phyloP scores from a whole-genome alignment of 2,113 vertebrate genomes.

The Eidolon helvum region DNA sequence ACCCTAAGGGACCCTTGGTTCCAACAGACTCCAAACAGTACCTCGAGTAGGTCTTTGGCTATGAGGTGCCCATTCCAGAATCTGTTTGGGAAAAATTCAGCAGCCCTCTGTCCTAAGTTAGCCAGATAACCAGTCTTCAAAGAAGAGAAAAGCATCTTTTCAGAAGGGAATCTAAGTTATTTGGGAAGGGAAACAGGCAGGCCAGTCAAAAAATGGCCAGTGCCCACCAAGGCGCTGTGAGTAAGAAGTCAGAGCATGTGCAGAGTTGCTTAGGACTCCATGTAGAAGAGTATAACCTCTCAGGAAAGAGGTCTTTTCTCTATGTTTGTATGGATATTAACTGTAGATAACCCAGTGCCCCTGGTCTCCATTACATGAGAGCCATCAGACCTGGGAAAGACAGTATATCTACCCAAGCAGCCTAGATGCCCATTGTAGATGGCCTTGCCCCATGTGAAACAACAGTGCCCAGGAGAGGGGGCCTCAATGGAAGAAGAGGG shows the following conservation, averaged over 20 bases:
- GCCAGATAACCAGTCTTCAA: neutral
- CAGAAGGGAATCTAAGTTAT: neutral
- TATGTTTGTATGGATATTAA: neutral
- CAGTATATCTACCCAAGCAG: neutral
- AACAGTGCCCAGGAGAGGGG: neutral
- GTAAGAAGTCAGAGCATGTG: neutral
- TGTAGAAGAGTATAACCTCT: neutral
- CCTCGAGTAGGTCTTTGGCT: neutral
- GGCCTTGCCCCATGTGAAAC: neutral
- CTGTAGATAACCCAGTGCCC: neutral
- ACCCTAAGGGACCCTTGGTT: neutral
- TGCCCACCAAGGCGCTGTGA: too few relatives aligned
- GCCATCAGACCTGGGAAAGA: neutral
- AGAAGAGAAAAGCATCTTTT: neutral
- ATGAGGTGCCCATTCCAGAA: neutral
- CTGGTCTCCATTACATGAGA: neutral
- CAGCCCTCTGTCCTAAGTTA: neutral
- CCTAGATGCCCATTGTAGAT: neutral
- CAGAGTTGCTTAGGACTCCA: neutral
- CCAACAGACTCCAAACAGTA: neutral
- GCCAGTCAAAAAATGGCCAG: neutral
- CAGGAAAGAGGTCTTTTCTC: neutral
- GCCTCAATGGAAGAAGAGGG: fast-evolving
- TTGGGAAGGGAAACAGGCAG: neutral
- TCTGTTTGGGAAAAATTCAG: neutral